Percentiles rank a stretch among this genome's conserved stretches.
Conservation (phyloP, 2,113 vertebrate species). For the Dinomys branickii region DNA sequence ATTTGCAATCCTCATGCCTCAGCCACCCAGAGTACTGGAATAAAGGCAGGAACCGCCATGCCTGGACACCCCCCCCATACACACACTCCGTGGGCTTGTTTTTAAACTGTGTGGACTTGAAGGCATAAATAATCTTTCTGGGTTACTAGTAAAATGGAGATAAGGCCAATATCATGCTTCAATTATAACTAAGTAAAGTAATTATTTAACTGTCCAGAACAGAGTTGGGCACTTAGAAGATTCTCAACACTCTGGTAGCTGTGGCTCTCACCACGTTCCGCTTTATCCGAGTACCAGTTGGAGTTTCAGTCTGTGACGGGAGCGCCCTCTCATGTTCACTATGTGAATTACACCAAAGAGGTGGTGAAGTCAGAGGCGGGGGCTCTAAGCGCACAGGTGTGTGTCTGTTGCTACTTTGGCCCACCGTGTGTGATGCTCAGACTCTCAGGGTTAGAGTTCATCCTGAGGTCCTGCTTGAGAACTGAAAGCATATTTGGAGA, state of each 20-base stretch:
- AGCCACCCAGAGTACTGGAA: background rate
- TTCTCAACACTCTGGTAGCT: background rate
- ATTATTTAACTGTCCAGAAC: conserved; percentile 1
- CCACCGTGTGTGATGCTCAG: background rate
- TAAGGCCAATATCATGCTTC: background rate
- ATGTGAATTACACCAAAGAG: background rate
- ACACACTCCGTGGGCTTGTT: background rate
- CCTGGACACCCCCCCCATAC: background rate
- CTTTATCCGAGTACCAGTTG: background rate
- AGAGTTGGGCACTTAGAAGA: background rate
- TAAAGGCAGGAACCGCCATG: background rate
- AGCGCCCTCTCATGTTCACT: conserved; percentile 66
- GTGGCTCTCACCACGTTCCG: background rate
- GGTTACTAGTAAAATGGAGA: background rate
- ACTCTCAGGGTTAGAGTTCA: conserved; percentile 11
- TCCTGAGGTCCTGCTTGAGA: background rate
- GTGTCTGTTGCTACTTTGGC: background rate
- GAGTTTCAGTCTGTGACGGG: conserved; percentile 21
- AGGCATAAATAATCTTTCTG: background rate
- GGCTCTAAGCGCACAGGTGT: background rate
- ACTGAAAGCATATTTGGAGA: conserved; percentile 7
- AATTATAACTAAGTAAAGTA: conserved; percentile 24
- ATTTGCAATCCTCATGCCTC: background rate
- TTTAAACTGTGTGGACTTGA: background rate
- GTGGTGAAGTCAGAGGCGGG: background rate